These are phyloP conservation scores for Corydoras maculifer DNA, from an alignment of 2,113 vertebrate species.

Conservation along the genomic window DNA sequence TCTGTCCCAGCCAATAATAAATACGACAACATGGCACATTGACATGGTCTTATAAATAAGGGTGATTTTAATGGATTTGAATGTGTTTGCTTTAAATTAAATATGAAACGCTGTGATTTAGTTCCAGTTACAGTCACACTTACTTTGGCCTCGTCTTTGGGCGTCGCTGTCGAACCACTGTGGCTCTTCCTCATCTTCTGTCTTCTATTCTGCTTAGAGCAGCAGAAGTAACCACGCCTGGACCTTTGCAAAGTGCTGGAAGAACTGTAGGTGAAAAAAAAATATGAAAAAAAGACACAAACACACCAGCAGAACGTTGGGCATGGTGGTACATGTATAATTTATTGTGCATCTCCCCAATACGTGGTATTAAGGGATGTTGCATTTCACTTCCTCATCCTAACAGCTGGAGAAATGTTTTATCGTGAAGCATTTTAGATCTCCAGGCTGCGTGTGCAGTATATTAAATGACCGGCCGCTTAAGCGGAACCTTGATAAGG, in stretches of 20 bases:
- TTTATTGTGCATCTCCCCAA: too few species aligned
- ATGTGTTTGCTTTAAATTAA: too few species aligned
- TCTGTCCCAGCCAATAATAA: too few species aligned
- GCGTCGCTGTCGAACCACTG: conserved; percentile 37
- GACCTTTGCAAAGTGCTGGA: neutral
- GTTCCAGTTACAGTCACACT: conserved; percentile 6
- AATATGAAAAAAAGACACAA: neutral
- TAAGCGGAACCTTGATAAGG: neutral
- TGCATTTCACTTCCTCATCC: neutral
- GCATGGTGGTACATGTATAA: too few species aligned
- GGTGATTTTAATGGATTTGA: too few species aligned
- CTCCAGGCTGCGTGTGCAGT: neutral
- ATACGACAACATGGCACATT: too few species aligned
- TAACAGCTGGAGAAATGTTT: neutral
- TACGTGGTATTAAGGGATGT: neutral
- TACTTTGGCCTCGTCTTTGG: conserved; percentile 29
- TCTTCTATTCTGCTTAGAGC: neutral
- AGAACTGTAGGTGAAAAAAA: neutral
- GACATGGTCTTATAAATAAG: too few species aligned
- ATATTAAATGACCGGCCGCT: neutral
- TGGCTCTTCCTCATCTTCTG: conserved; percentile 44
- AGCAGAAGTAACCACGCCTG: neutral
- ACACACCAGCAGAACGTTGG: too few species aligned
- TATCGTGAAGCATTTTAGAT: neutral
- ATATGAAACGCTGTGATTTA: neutral